Base-by-base conservation (phyloP, 2,797 vertebrate genomes). In the Petrocephalus schoutedeni region DNA sequence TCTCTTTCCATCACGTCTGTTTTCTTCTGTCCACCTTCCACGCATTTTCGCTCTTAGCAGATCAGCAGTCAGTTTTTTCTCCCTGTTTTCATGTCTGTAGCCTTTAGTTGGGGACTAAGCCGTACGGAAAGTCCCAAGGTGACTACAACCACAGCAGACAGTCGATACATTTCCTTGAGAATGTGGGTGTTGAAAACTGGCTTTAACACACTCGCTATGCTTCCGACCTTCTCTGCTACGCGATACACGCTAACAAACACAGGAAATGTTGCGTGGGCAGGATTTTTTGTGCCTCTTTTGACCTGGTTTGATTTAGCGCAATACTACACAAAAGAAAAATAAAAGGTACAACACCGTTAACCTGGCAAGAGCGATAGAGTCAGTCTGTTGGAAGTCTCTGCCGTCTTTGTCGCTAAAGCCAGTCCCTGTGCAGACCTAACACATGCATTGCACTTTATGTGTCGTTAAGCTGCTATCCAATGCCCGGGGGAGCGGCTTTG, bases 381-480 rank as follows among this genome's bases (percentile, higher is more conserved):
- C 89, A 64, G 84, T 91, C 88, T 87, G 89, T 82, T 57, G 88
- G 88, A 57, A 90, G 85, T 82, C 21, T 86, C 92, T 86, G 89
- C 90, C 90, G 90, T 89, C 89, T 54, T 45, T 57, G 84, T 28
- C 77, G 86, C 32, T 89, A 89, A 90, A 90, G 89, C 49, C 90
- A 89, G 89, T 91, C 91, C 90, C 92, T 90, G 32, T 58, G 92
- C 93, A 92, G 80, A 93, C 92, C 91, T 93, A 94, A 94, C 92
- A 90, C 89, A 91, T 89, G 88, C 89, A 89, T 89, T 90, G 80
- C 91, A 88, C 90, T 93, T 92, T 92, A 92, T 92, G 91, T 93
- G 94, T 95, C 93, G 94, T 94, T 88, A 95, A 95, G 92, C 94
- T 95, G 94, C 94, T 95, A 95, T 92, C 95, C 94, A 88, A 93